Base-by-base conservation (phyloP, 2,113 vertebrate genomes). In the Melanostigma gelatinosum region DNA sequence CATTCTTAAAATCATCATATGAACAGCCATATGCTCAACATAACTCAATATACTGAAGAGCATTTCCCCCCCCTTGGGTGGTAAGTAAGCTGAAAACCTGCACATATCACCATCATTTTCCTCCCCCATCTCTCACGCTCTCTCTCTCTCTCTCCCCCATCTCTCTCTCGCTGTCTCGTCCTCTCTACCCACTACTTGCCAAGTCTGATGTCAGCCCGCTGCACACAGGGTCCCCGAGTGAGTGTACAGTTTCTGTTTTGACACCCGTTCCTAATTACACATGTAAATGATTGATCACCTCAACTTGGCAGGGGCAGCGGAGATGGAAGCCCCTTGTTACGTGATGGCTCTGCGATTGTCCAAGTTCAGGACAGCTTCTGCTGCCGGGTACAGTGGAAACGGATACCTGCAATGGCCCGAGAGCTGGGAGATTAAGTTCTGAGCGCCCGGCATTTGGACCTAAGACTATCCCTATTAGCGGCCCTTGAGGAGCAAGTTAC, bases 261-360 rank as follows among this genome's bases (percentile, higher is more conserved):
- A 95, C 95, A 95, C 94, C 82, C 75, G 85, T 69, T 91, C 92
- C 92, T 94, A 94, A 95, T 95, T 95, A 94, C 93, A 92, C 90
- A 92, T 93, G 92, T 94, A 94, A 94, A 95, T 95, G 94, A 96
- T 95, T 95, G 94, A 96, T 96, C 87, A 94, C 94, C 88, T 89
- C 82, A 85, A 88, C 92, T 91, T 80, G 73, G 88, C 78, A 72
- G 79, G 58, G 74, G 63, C 72, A 74, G 82, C 61, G 22, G 89
- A 80, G 90, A 88, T 91, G 90, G 93, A 89, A 82, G 90, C 32
- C 87, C 87, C 83, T 75, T 85, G 86, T 89, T 89, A 86, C 76
- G 77, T 42, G 90, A 85, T 64, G 77, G 74, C 84, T 63, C 67
- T 79, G 73, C 73, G 29, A 82, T 88, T 68, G 82, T 87, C 88